Conservation (phyloP, 2,113 vertebrate species). For the Phrynosoma platyrhinos region DNA sequence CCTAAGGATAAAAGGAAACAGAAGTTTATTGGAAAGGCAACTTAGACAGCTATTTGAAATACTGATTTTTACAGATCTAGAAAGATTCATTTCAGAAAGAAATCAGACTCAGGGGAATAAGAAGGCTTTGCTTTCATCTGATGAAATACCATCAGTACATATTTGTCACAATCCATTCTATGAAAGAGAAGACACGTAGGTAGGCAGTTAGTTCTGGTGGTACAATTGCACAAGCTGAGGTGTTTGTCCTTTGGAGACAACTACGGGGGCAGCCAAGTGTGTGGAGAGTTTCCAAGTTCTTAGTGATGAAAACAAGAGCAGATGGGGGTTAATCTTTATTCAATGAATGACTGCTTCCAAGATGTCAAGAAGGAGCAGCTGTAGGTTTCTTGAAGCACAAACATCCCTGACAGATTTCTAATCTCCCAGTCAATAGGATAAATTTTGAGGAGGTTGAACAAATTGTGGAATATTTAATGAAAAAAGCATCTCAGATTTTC, state of each 20-base stretch:
- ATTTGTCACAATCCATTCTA: background rate
- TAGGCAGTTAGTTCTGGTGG: background rate
- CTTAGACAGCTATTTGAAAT: background rate
- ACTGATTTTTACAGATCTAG: background rate
- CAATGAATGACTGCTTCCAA: conserved; percentile 1
- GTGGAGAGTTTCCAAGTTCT: background rate
- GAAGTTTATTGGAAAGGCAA: background rate
- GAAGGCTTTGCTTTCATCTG: background rate
- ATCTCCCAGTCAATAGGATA: background rate
- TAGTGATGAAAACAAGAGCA: background rate
- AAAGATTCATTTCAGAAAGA: background rate
- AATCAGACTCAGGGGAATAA: background rate
- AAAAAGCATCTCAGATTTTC: background rate
- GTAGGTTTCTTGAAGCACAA: background rate
- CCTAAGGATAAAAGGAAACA: background rate
- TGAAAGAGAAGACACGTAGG: background rate
- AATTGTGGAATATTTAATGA: background rate
- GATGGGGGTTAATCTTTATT: conserved; percentile 18
- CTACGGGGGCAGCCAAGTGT: background rate
- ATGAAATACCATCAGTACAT: background rate
- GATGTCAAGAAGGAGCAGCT: conserved; percentile 1
- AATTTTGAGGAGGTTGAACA: background rate
- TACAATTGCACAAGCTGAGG: background rate
- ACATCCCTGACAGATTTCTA: background rate
- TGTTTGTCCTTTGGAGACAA: background rate